Evolutionary conservation across 2,888 invertebrate genomes (phyloP), one percentile per base, ranked within the genome.

Genomic region (Auanema sp.): DNA sequence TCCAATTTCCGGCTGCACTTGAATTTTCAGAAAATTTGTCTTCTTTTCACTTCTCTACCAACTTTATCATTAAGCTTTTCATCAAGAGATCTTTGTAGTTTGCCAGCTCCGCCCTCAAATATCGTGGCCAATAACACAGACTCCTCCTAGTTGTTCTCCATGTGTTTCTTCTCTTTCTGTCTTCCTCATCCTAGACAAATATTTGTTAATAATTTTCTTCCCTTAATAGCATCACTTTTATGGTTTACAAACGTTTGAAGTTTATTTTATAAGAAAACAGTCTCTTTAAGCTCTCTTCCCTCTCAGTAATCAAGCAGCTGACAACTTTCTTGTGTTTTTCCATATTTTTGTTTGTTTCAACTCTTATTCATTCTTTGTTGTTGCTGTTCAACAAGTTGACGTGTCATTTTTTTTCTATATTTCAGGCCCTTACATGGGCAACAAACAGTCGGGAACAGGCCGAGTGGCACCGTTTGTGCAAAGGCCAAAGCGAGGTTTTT

Each of bases 401-500:
- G 3, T 21, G 47, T 18, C 33, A 33, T 33, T 5, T 8, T 33
- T n/a, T 33, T 11, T 21, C n/a, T 21, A 24, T 21, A 6, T n/a
- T 21, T 23, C n/a, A 52, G 18, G n/a, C n/a, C 23, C 23, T 52
- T 23, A n/a, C 21, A 62, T 62, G 62, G 62, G 62, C 16, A 62
- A 62, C 52, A 72, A 72, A 62, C 72, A 72, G 64, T 68, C 68
- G 47, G 57, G 59, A 44, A 60, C 49, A 16, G 54, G 54, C 16
- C 58, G 55, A 23, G 58, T 63, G 47, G 51, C 58, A 44, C 65
- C 70, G 55, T 41, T 63, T 50, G 65, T 54, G 63, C 62, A 62
- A 50, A 64, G 66, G 47, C 63, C 65, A 49, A 63, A 64, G 14
- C 66, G 60, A 40, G 66, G 68, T 42, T 72, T 74, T 56, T 74